Conservation (phyloP, 1,140 invertebrate species). For the Drosophila subobscura region DNA sequence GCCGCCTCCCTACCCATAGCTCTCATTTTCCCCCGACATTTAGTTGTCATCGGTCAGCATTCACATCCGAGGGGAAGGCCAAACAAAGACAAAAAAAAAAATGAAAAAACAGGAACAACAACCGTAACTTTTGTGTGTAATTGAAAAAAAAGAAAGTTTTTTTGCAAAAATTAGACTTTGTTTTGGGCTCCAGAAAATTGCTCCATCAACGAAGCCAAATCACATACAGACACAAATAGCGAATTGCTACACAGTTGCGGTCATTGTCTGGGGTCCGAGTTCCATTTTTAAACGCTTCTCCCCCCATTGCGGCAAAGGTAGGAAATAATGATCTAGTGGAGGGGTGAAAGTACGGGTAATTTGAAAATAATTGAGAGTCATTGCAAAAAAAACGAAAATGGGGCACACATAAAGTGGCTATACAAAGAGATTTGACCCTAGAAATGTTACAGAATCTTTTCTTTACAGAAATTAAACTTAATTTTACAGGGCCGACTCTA, state of each 20-base stretch:
- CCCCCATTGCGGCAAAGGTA: constrained; percentile 3
- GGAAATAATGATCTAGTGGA: constrained; percentile 35
- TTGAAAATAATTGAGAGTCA: constrained; percentile 49
- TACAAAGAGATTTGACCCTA: too few relatives aligned
- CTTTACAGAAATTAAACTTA: too few relatives aligned
- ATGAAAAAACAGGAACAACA: constrained; percentile 34
- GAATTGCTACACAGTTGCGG: constrained; percentile 32
- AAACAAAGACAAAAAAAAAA: constrained; percentile 22
- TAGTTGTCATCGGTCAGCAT: constrained; percentile 34
- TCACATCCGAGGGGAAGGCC: constrained; percentile 35
- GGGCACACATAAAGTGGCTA: constrained; percentile 9
- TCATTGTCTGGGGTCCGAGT: constrained; percentile 50
- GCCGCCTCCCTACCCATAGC: neutral
- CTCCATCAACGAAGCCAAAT: constrained; percentile 35
- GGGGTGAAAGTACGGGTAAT: constrained; percentile 48
- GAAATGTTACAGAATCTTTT: too few relatives aligned
- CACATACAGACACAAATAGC: constrained; percentile 4
- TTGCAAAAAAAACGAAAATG: constrained; percentile 15
- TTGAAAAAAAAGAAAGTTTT: constrained; percentile 52
- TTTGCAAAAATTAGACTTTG: constrained; percentile 45
- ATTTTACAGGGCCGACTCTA: too few relatives aligned
- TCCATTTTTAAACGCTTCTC: constrained; percentile 31
- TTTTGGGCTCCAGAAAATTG: constrained; percentile 47
- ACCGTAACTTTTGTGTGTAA: constrained; percentile 44
- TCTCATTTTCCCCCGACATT: constrained; percentile 28